Percentiles rank a stretch among this genome's conserved stretches.
Evolutionary conservation across 2,797 vertebrate species (phyloP).

Genomic region (Melanotaenia boesemani): DNA sequence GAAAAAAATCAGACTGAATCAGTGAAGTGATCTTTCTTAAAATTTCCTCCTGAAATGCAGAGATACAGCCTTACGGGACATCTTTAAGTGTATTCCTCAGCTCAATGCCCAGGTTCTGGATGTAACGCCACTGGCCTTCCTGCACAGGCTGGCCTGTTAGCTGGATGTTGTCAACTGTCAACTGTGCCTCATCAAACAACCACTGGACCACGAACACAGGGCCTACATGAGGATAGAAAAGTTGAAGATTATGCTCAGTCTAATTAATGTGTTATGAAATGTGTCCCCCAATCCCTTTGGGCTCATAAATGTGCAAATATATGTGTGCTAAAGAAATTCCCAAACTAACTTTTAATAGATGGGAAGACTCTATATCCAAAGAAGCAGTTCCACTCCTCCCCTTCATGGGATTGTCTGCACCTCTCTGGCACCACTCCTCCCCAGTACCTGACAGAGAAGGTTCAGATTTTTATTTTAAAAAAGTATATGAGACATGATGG

Average conservation of each 20-base stretch:
- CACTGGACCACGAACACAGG: constrained; percentile 98
- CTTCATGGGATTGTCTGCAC: constrained; percentile 89
- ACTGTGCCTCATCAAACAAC: constrained; percentile 97
- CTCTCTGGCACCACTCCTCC: constrained; percentile 91
- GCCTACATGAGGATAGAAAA: constrained; percentile 72
- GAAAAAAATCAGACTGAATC: background rate
- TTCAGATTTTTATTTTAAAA: no score
- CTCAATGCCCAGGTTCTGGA: constrained; percentile 94
- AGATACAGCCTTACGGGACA: constrained; percentile 86
- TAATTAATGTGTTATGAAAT: background rate
- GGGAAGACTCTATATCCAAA: constrained; percentile 98
- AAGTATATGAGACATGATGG: constrained; percentile 1
- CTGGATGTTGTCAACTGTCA: constrained; percentile 96
- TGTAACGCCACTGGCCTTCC: constrained; percentile 97
- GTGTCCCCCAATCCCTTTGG: background rate
- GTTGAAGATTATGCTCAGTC: background rate
- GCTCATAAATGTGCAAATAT: constrained; percentile 1
- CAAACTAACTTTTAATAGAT: constrained; percentile 91
- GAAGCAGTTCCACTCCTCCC: constrained; percentile 99
- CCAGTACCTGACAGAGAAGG: constrained; percentile 87
- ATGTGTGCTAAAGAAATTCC: background rate
- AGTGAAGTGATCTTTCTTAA: background rate
- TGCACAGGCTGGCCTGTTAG: constrained; percentile 96
- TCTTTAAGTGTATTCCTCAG: constrained; percentile 94
- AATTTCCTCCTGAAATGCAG: background rate